phyloP scores from a whole-genome alignment of 2,888 invertebrate genomes.

The Neoaliturus tenellus region DNA sequence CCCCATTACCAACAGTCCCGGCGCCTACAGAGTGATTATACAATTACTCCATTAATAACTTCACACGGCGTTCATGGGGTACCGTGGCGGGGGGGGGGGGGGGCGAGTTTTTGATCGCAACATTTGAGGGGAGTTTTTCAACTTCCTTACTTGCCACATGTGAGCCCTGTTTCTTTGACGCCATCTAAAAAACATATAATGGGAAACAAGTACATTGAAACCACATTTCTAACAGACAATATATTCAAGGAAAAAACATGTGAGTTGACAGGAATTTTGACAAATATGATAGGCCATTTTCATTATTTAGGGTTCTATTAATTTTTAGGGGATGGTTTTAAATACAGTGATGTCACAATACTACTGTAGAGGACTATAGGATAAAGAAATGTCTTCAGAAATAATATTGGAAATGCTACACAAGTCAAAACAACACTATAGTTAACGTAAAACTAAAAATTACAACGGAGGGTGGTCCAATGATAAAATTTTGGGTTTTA shows the following conservation, averaged over 20 bases:
- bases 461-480: too few species aligned
- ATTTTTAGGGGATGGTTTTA: too few species aligned
- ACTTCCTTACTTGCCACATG: neutral
- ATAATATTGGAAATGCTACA: too few species aligned
- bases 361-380: too few species aligned
- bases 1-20: conserved; percentile 5
- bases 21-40: conserved; percentile 7
- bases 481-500: too few species aligned
- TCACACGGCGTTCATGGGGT: conserved; percentile 12
- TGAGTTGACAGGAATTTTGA: too few species aligned
- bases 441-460: too few species aligned
- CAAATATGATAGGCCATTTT: too few species aligned
- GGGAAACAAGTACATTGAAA: conserved; percentile 14
- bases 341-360: too few species aligned
- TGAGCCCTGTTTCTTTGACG: neutral
- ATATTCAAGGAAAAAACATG: neutral
- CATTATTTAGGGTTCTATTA: too few species aligned
- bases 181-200: neutral
- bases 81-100: neutral
- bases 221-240: neutral
- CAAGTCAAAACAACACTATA: too few species aligned
- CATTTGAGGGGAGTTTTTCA: conserved; percentile 31
- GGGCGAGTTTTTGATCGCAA: conserved; percentile 28
- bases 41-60: conserved; percentile 33
- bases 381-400: too few species aligned